Evolutionary conservation across 2,888 invertebrate genomes (phyloP).

Genomic region (Parapristionchus giblindavisi): DNA sequence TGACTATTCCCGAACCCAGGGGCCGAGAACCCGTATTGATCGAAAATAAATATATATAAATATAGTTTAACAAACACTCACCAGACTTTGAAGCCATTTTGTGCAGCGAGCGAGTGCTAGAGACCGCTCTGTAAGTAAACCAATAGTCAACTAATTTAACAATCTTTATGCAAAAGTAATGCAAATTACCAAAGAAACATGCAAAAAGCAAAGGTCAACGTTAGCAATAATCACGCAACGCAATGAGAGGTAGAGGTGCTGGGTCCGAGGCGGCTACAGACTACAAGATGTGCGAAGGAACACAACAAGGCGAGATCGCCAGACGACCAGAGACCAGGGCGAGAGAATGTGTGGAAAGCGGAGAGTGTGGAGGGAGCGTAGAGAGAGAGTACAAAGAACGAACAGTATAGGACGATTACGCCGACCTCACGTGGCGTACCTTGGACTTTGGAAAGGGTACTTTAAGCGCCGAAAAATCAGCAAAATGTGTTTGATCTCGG

Average conservation of each 20-base stretch:
- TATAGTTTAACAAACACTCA: neutral
- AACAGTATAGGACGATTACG: too few relatives aligned
- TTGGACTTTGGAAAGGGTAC: slow-evolving; percentile 15
- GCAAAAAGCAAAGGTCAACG: neutral
- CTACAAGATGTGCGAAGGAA: slow-evolving; percentile 21
- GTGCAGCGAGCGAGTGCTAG: neutral
- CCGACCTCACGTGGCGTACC: neutral
- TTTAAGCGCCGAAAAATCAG: too few relatives aligned
- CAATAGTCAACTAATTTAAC: neutral
- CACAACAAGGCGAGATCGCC: neutral
- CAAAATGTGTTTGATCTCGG: slow-evolving; percentile 56
- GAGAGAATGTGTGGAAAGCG: neutral
- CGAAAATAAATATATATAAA: neutral
- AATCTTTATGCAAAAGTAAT: neutral
- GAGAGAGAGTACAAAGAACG: slow-evolving; percentile 12
- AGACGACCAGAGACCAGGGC: neutral
- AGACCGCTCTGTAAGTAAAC: neutral
- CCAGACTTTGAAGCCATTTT: slow-evolving; percentile 26
- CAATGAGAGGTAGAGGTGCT: neutral
- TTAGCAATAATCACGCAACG: neutral
- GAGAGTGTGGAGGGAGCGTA: slow-evolving; percentile 9
- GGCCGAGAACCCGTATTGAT: too few relatives aligned
- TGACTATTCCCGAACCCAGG: too few relatives aligned
- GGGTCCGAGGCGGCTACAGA: neutral
- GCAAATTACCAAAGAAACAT: neutral